A percentile compares a stretch with the other conserved stretches of the same genome.
phyloP scores from a whole-genome alignment of 2,797 vertebrate genomes.

The Eleutherodactylus coqui region DNA sequence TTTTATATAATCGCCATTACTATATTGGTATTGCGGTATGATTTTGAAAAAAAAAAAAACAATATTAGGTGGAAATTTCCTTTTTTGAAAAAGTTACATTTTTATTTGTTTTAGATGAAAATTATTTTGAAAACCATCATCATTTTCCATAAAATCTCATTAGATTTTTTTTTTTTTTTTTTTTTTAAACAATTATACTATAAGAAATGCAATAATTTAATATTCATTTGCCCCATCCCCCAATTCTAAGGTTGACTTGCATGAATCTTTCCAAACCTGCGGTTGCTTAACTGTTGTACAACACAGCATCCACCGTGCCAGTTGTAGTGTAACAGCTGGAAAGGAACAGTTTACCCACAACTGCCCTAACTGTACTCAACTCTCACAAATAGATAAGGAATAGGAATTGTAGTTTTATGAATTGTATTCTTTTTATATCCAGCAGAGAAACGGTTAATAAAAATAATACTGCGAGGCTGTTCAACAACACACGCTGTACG shows the following conservation, averaged over 20 bases:
- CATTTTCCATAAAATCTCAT: not conserved
- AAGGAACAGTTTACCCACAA: slow-evolving; percentile 26
- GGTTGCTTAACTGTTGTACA: slow-evolving; percentile 2
- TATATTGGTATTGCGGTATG: too few relatives aligned
- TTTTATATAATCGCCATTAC: too few relatives aligned
- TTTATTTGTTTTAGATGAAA: too few relatives aligned
- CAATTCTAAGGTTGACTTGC: too few relatives aligned
- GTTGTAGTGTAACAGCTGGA: slow-evolving; percentile 15
- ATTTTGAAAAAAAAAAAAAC: too few relatives aligned
- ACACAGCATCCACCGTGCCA: slow-evolving; percentile 6
- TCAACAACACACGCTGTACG: not conserved
- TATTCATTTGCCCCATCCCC: not conserved
- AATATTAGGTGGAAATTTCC: too few relatives aligned
- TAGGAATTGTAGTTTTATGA: not conserved
- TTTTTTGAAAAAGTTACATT: too few relatives aligned
- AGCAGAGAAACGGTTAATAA: not conserved
- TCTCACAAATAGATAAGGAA: not conserved
- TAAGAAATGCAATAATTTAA: too few relatives aligned
- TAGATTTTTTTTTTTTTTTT: too few relatives aligned
- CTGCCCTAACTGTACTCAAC: not conserved
- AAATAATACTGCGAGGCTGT: slow-evolving; percentile 22
- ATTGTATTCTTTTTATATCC: too few relatives aligned
- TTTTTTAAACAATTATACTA: too few relatives aligned
- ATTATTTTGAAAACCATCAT: too few relatives aligned
- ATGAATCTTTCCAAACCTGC: not conserved